Conservation (phyloP, 2,797 vertebrate species). For the Centropyge bicolor region DNA sequence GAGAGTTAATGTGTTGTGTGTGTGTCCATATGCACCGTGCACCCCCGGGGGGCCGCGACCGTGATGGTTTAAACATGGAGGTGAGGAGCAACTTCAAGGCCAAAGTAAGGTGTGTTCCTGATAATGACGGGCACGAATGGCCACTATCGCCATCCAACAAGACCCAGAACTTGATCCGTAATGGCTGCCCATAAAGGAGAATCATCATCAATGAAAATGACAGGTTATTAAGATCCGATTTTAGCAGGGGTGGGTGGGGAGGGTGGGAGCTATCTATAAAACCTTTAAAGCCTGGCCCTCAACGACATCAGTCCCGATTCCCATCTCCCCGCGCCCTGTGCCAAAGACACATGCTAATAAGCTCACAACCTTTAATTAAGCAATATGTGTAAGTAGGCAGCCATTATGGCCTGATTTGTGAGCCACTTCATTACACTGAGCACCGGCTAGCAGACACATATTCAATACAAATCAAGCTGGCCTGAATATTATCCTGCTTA, state of each 20-base stretch:
- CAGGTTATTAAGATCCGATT: slow-evolving; percentile 93
- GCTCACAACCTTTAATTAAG: slow-evolving; percentile 99
- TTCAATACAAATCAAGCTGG: slow-evolving; percentile 98
- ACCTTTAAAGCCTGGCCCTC: slow-evolving; percentile 95
- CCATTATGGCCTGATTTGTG: slow-evolving; percentile 99
- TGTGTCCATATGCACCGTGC: slow-evolving; percentile 31
- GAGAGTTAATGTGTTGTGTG: not conserved
- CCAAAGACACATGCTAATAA: slow-evolving; percentile 99
- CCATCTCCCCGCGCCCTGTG: slow-evolving; percentile 85
- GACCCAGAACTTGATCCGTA: slow-evolving; percentile 79
- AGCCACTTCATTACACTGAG: slow-evolving; percentile 96
- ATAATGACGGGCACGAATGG: slow-evolving; percentile 72
- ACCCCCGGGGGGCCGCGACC: slow-evolving; percentile 34
- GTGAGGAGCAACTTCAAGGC: slow-evolving; percentile 77
- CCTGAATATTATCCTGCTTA: slow-evolving; percentile 94
- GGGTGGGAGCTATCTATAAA: slow-evolving; percentile 93
- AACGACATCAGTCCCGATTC: slow-evolving; percentile 91
- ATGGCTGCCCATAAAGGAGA: slow-evolving; percentile 85
- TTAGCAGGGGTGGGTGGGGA: slow-evolving; percentile 68
- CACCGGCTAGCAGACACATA: slow-evolving; percentile 95
- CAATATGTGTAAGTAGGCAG: slow-evolving; percentile 99
- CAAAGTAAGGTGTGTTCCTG: slow-evolving; percentile 68
- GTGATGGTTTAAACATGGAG: slow-evolving; percentile 71
- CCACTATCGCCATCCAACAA: slow-evolving; percentile 63
- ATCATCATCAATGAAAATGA: slow-evolving; percentile 91